These are phyloP conservation scores for Pachyrhynchus sulphureomaculatus DNA, from an alignment of 1,140 invertebrate species.

Conservation along the genomic window DNA sequence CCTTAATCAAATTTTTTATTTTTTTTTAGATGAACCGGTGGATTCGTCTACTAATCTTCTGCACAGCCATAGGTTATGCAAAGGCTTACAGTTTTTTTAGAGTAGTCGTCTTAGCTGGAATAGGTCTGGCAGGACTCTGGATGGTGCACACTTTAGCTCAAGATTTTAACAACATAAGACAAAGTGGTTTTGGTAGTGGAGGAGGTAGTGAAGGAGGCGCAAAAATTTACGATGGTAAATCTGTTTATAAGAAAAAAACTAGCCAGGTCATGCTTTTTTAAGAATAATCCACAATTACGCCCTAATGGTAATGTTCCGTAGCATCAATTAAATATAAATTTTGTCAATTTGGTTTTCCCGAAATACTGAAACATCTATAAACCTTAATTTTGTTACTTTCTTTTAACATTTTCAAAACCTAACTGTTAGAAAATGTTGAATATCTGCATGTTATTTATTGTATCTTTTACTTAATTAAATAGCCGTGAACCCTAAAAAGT, in stretches of 20 bases:
- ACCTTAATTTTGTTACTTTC: too few relatives aligned
- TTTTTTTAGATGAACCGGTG: constrained; percentile 33
- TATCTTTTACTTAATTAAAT: too few relatives aligned
- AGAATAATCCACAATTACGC: too few relatives aligned
- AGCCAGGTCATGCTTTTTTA: too few relatives aligned
- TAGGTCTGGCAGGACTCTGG: constrained; percentile 44
- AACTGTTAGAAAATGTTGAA: too few relatives aligned
- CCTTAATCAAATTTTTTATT: neutral
- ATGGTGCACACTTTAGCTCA: constrained; percentile 43
- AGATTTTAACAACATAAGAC: constrained; percentile 36
- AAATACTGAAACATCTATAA: too few relatives aligned
- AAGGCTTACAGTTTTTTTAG: constrained; percentile 37
- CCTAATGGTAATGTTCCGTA: too few relatives aligned
- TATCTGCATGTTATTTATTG: too few relatives aligned
- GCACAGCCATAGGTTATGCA: constrained; percentile 23
- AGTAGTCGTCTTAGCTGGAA: constrained; percentile 36
- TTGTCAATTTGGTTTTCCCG: too few relatives aligned
- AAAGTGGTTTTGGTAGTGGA: constrained; percentile 17
- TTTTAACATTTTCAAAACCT: too few relatives aligned
- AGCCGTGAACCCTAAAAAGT: too few relatives aligned
- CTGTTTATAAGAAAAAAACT: constrained; percentile 8
- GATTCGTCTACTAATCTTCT: constrained; percentile 29
- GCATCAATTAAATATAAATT: too few relatives aligned
- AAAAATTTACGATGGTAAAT: constrained; percentile 11
- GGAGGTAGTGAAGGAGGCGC: constrained; percentile 10